phyloP scores from a whole-genome alignment of 1,140 invertebrate species.

The Myzus persicae region DNA sequence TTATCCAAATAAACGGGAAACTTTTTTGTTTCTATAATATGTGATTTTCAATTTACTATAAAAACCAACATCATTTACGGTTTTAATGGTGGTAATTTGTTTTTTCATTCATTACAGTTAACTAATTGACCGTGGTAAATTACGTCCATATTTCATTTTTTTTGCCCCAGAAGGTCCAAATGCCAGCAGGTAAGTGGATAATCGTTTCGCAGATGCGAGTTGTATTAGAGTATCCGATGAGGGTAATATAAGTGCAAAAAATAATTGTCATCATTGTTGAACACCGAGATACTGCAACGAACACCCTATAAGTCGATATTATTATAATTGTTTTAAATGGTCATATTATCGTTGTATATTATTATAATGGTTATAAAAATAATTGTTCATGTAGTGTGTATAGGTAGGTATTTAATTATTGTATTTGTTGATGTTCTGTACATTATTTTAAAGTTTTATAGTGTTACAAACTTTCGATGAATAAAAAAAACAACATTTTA shows the following conservation, averaged over 20 bases:
- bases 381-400: no score
- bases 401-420: not conserved
- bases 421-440: no score
- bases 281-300: not conserved
- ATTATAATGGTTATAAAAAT: not conserved
- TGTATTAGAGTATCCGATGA: not conserved
- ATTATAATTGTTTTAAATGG: not conserved
- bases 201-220: not conserved
- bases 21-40: not conserved
- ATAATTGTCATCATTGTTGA: not conserved
- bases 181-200: not conserved
- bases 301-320: not conserved
- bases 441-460: not conserved
- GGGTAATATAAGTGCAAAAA: not conserved
- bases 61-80: not conserved
- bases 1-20: not conserved
- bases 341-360: not conserved
- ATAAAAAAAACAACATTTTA: not conserved
- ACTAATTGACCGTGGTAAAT: not conserved
- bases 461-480: not conserved
- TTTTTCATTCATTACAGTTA: not conserved
- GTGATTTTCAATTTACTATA: not conserved
- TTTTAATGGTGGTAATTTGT: not conserved
- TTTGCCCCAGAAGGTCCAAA: not conserved
- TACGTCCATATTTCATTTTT: not conserved